Evolutionary conservation across 92 coral and sea anemone species (phyloP).

Genomic region (Epizoanthus ramosus): DNA sequence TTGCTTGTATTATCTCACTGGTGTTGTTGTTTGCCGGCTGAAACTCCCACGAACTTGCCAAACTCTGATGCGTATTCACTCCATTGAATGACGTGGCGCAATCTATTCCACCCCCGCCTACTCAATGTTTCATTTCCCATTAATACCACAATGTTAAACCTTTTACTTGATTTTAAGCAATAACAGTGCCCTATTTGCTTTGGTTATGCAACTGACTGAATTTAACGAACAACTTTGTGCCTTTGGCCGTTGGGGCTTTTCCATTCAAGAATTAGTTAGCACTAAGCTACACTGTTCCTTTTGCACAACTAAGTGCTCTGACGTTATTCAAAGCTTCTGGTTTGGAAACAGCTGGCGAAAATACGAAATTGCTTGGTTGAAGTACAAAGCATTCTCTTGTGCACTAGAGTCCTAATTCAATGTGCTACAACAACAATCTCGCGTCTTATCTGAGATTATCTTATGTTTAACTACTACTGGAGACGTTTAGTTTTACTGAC

Average conservation of each 20-base stretch:
- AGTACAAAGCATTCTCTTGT: background rate
- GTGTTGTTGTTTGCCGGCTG: slow-evolving; percentile 23
- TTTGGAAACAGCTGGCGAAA: slow-evolving; percentile 35
- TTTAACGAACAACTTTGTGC: background rate
- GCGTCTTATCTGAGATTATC: background rate
- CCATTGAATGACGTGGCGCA: slow-evolving; percentile 40
- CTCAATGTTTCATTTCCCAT: background rate
- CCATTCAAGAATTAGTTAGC: too few relatives aligned
- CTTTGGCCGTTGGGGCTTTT: too few relatives aligned
- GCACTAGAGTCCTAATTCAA: background rate
- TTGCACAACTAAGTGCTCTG: background rate
- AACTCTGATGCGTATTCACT: slow-evolving; percentile 13
- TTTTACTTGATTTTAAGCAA: slow-evolving; percentile 6
- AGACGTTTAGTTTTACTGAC: background rate
- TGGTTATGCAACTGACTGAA: background rate
- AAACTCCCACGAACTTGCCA: slow-evolving; percentile 34
- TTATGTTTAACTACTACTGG: background rate
- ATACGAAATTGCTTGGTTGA: background rate
- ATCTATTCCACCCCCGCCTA: slow-evolving; percentile 37
- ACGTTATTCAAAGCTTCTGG: slow-evolving; percentile 18
- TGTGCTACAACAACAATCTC: background rate
- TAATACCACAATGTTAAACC: background rate
- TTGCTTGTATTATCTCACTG: background rate
- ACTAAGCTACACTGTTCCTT: background rate
- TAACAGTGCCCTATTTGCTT: background rate